Conservation (phyloP, 1,140 invertebrate genomes). For the Penaeus indicus region DNA sequence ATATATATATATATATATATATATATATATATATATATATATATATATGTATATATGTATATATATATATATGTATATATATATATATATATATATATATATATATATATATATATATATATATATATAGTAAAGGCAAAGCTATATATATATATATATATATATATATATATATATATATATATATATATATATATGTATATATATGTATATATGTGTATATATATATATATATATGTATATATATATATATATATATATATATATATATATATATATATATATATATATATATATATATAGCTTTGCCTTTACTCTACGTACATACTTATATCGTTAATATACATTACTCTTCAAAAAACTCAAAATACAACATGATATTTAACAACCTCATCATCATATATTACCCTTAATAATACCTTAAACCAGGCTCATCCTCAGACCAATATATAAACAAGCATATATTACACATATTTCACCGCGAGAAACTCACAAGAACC, state of each 20-base stretch:
- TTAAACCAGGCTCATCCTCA: too few species aligned
- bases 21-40: constrained; percentile 21
- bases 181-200: background rate
- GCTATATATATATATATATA: constrained; percentile 12
- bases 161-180: background rate
- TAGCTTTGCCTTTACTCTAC: background rate
- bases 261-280: background rate
- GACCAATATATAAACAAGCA: too few species aligned
- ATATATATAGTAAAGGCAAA: background rate
- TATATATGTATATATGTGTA: background rate
- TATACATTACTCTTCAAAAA: too few species aligned
- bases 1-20: constrained; percentile 27
- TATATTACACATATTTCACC: too few species aligned
- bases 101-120: background rate
- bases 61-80: background rate
- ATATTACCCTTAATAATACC: too few species aligned
- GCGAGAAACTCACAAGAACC: too few species aligned
- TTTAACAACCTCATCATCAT: too few species aligned
- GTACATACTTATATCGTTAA: too few species aligned
- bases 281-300: background rate
- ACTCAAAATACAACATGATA: too few species aligned
- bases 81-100: background rate
- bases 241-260: background rate
- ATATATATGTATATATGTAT: constrained; percentile 9
- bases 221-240: background rate